Evolutionary conservation across 2,797 vertebrate species (phyloP), one percentile per base, ranked within the genome.

Genomic region (Anguilla obscura): DNA sequence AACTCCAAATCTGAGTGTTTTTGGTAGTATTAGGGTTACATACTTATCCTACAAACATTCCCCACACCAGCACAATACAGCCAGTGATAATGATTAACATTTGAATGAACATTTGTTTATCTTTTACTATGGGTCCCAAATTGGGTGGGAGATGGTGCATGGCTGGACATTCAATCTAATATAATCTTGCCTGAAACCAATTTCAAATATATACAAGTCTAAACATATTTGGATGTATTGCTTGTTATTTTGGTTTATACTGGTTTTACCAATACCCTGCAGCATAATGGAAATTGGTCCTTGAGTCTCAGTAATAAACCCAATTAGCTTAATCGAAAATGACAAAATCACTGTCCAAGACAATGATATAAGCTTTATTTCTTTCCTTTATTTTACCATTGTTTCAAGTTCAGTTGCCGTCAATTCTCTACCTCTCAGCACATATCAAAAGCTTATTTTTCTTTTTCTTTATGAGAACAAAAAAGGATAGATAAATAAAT

Each of bases 381-480:
- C 27, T 71, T 71, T 30, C 8, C 8, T 12, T 71, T 76, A 16
- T 45, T 45, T 18, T 4, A 45, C 74, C 14, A 33, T 74, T 33
- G n/a, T 2, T 36, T 45, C 27, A 69, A 69, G 27, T 69, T 69
- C 69, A 74, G 69, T 7, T 74, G 27, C 27, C 30, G 9, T n/a
- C 74, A 40, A 10, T 8, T 76, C 71, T 36, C 21, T 80, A 30
- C 76, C 40, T 80, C 18, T 79, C 83, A 88, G 63, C 24, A 10
- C 71, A 80, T 89, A 79, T 87, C 63, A 58, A 90, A 82, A 84
- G 83, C 30, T n/a, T 3, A 21, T 84, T 90, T 86, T 88, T 82
- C 56, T 45, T 24, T 45, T 4, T 3, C 33, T 79, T 21, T 40
- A 40, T 79, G 14, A 80, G 16, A 80, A 36, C 30, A 48, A 80